Conservation (phyloP, 1,140 invertebrate genomes). For the Diabrotica undecimpunctata region DNA sequence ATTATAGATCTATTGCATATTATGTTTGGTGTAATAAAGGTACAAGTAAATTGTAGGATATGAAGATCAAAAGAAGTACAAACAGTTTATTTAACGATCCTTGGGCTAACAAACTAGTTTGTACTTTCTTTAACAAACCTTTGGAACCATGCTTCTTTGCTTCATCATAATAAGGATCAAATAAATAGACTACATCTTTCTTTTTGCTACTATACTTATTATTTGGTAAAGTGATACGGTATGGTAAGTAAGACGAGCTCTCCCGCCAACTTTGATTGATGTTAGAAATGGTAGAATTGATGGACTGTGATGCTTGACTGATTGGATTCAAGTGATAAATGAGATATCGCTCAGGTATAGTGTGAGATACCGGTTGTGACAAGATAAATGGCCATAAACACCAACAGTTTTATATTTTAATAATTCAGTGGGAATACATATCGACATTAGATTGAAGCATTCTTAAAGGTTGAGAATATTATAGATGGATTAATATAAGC, state of each 20-base stretch:
- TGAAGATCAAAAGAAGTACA: too few species aligned
- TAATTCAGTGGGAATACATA: slow-evolving; percentile 24
- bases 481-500: too few species aligned
- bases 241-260: slow-evolving; percentile 17
- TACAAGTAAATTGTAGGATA: too few species aligned
- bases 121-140: too few species aligned
- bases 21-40: too few species aligned
- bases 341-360: slow-evolving; percentile 35
- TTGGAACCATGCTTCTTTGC: too few species aligned
- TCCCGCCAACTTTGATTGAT: slow-evolving; percentile 38
- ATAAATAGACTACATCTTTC: too few species aligned
- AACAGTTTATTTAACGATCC: too few species aligned
- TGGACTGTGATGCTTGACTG: slow-evolving; percentile 40
- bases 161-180: too few species aligned
- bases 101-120: too few species aligned
- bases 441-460: background rate
- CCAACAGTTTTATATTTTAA: slow-evolving; percentile 32
- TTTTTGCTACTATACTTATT: slow-evolving; percentile 15
- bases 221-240: slow-evolving; percentile 13
- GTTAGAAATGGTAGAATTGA: slow-evolving; percentile 37
- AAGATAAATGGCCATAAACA: slow-evolving; percentile 38
- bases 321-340: slow-evolving; percentile 44
- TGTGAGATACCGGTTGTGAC: slow-evolving; percentile 41
- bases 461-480: too few species aligned
- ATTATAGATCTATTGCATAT: too few species aligned